Conservation (phyloP, 2,888 invertebrate genomes). For the Drosophila neonasuta region DNA sequence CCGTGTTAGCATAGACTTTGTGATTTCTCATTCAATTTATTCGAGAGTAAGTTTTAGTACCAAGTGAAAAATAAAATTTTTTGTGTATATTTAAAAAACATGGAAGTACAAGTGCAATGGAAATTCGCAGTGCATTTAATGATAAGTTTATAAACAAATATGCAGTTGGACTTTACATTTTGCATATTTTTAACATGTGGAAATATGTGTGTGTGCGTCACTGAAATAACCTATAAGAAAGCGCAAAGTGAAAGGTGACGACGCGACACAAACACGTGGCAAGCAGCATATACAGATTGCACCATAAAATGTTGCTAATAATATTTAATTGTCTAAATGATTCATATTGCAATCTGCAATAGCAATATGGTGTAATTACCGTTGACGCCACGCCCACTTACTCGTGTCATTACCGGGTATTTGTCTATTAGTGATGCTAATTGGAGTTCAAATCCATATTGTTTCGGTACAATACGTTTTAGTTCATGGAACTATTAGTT, state of each 20-base stretch:
- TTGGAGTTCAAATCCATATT: not conserved
- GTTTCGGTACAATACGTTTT: conserved; percentile 2
- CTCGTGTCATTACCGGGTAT: conserved; percentile 24
- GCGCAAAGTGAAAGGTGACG: conserved; percentile 70
- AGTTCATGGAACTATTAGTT: conserved; percentile 8
- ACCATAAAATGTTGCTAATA: conserved; percentile 28
- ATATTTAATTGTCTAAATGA: conserved; percentile 13
- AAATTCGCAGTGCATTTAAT: conserved; percentile 38
- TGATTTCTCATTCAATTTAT: conserved; percentile 81
- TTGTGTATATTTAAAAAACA: conserved; percentile 29
- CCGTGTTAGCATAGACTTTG: conserved; percentile 84
- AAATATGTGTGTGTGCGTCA: conserved; percentile 31
- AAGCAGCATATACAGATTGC: conserved; percentile 31
- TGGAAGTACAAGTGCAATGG: conserved; percentile 47
- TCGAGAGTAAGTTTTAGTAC: conserved; percentile 78
- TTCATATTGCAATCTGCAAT: conserved; percentile 43
- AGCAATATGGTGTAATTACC: conserved; percentile 62
- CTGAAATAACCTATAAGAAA: conserved; percentile 55
- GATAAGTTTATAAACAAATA: conserved; percentile 63
- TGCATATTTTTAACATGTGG: conserved; percentile 51
- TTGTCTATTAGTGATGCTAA: not conserved
- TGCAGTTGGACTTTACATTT: conserved; percentile 53
- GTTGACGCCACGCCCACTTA: conserved; percentile 57
- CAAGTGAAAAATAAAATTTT: conserved; percentile 46
- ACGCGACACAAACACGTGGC: conserved; percentile 67